Evolutionary conservation across 1,140 invertebrate species (phyloP).

Genomic region (Apocrypta bakeri): DNA sequence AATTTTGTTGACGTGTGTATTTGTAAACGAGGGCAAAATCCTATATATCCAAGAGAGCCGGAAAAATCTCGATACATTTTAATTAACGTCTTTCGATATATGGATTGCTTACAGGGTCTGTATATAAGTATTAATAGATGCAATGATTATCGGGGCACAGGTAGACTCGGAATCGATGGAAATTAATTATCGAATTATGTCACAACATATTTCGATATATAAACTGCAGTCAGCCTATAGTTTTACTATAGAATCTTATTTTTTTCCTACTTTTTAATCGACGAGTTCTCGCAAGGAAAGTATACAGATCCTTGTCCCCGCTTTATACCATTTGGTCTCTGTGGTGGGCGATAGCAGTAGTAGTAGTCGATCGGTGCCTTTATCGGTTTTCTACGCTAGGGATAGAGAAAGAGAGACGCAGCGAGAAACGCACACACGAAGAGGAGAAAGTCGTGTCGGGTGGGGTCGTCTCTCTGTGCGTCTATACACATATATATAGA

Average conservation of each 20-base stretch:
- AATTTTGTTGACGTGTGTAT: too few species aligned
- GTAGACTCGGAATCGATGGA: too few species aligned
- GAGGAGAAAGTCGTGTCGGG: not conserved
- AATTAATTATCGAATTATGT: too few species aligned
- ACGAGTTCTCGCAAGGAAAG: too few species aligned
- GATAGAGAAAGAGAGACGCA: not conserved
- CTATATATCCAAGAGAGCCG: not conserved
- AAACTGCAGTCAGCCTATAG: too few species aligned
- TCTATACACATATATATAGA: too few species aligned
- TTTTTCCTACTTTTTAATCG: too few species aligned
- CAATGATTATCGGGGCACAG: too few species aligned
- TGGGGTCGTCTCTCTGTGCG: not conserved
- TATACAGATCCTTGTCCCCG: not conserved
- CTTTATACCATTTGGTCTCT: not conserved
- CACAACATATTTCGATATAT: too few species aligned
- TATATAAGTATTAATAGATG: too few species aligned
- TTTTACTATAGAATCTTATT: too few species aligned
- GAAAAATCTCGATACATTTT: slow-evolving; percentile 34
- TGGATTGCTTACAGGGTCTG: too few species aligned
- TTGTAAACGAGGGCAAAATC: not conserved
- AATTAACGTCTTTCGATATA: slow-evolving; percentile 29
- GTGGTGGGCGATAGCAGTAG: not conserved
- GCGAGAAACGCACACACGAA: not conserved
- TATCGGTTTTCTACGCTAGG: slow-evolving; percentile 27
- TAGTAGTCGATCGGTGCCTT: not conserved